A percentile compares a stretch with the other conserved stretches of the same genome.
Evolutionary conservation across 2,888 invertebrate genomes (phyloP).

Genomic region (Exephanes ischioxanthus): DNA sequence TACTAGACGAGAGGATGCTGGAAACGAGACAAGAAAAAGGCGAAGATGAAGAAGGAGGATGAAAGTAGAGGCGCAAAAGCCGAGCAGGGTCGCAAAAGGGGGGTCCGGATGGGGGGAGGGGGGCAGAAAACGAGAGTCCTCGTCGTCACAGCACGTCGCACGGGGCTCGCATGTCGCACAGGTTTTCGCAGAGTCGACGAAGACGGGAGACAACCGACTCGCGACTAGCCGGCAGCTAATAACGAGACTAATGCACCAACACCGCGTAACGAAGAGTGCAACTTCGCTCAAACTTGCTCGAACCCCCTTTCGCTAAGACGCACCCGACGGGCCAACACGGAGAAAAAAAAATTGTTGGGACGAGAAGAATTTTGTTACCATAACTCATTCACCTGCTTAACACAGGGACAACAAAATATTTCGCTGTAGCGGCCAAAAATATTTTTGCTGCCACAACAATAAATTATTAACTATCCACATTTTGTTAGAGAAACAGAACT

Average conservation of each 20-base stretch:
- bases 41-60: constrained; percentile 24
- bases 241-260: constrained; percentile 69
- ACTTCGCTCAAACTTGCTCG: not conserved
- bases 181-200: constrained; percentile 60
- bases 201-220: constrained; percentile 53
- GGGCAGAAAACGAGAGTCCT: constrained; percentile 67
- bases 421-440: no score
- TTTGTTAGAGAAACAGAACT: no score
- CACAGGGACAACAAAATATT: no score
- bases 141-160: constrained; percentile 68
- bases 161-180: constrained; percentile 68
- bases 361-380: no score
- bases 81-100: constrained; percentile 11
- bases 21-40: constrained; percentile 56
- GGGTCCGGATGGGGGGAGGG: not conserved
- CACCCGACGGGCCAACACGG: not conserved
- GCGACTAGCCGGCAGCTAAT: constrained; percentile 47
- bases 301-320: not conserved
- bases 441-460: no score
- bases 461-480: no score
- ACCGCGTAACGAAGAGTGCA: not conserved
- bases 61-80: constrained; percentile 39
- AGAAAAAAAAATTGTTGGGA: no score
- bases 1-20: constrained; percentile 52
- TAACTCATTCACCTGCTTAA: no score